Evolutionary conservation across 2,113 vertebrate species (phyloP).

Genomic region (Anser brachyrhynchus): DNA sequence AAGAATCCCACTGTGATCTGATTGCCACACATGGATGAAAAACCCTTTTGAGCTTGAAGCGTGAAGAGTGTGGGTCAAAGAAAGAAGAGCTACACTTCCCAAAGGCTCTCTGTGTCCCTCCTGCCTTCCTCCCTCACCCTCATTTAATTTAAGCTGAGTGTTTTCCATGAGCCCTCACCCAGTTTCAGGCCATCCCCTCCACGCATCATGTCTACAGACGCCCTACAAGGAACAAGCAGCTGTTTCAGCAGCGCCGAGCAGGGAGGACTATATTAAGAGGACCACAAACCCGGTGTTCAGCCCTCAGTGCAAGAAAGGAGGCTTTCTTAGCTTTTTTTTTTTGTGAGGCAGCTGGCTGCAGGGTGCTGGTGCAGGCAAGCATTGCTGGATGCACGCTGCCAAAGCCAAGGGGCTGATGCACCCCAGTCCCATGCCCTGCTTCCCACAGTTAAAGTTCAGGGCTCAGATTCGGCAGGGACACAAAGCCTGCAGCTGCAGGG

Average conservation of each 20-base stretch:
- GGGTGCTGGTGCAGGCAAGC: too few species aligned
- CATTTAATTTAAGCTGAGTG: background rate
- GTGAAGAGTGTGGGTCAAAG: background rate
- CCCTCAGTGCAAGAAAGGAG: background rate
- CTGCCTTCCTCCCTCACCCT: accelerated
- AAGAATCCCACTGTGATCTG: accelerated
- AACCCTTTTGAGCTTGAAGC: background rate
- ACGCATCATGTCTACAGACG: accelerated
- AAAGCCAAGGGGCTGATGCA: background rate
- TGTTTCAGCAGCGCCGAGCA: background rate
- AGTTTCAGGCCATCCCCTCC: background rate
- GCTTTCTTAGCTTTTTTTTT: background rate
- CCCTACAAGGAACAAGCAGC: background rate
- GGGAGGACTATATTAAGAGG: background rate
- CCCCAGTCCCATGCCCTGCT: background rate
- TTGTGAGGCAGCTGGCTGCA: accelerated
- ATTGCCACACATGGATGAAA: background rate
- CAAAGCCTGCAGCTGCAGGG: too few species aligned
- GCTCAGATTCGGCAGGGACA: too few species aligned
- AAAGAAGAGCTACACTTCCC: background rate
- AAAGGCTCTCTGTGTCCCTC: accelerated
- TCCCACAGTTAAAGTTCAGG: too few species aligned
- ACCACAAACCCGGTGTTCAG: background rate
- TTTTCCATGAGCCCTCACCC: background rate
- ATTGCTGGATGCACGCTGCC: accelerated